phyloP scores from a whole-genome alignment of 2,888 invertebrate species.

The Nomada flava region DNA sequence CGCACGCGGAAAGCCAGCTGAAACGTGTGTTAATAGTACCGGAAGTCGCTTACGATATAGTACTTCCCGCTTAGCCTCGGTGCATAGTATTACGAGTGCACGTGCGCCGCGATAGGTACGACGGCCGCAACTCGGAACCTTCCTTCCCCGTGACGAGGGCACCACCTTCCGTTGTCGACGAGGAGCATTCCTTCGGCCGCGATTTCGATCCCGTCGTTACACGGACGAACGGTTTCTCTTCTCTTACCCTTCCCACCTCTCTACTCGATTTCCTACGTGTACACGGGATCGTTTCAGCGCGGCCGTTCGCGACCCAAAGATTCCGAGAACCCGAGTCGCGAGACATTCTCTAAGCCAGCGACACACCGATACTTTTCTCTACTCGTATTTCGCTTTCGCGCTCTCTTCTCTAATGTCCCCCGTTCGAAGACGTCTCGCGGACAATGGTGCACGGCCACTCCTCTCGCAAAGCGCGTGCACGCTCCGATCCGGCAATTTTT shows the following conservation, averaged over 20 bases:
- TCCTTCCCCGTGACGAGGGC: constrained; percentile 32
- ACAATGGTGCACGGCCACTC: neutral
- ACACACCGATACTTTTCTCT: constrained; percentile 80
- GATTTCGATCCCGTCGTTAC: constrained; percentile 70
- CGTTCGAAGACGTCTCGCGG: too few relatives aligned
- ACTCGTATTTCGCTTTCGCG: constrained; percentile 78
- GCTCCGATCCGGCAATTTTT: neutral
- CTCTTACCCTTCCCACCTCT: constrained; percentile 48
- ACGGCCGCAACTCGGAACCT: constrained; percentile 33
- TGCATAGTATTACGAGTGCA: constrained; percentile 61
- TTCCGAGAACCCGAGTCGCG: constrained; percentile 85
- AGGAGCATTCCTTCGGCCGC: constrained; percentile 61
- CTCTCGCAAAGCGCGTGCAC: neutral
- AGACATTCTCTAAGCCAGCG: constrained; percentile 79
- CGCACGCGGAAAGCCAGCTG: constrained; percentile 74
- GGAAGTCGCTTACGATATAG: constrained; percentile 76
- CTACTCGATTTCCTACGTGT: constrained; percentile 70
- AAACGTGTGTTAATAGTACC: constrained; percentile 74
- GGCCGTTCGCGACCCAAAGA: constrained; percentile 85
- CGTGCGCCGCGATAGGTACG: constrained; percentile 62
- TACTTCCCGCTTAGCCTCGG: constrained; percentile 73
- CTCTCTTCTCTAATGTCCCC: neutral
- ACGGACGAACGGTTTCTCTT: neutral
- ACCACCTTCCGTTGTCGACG: constrained; percentile 49
- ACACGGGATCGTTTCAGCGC: constrained; percentile 80